Evolutionary conservation across 2,888 invertebrate genomes (phyloP), one percentile per base, ranked within the genome.

Genomic region (Oscheius onirici): DNA sequence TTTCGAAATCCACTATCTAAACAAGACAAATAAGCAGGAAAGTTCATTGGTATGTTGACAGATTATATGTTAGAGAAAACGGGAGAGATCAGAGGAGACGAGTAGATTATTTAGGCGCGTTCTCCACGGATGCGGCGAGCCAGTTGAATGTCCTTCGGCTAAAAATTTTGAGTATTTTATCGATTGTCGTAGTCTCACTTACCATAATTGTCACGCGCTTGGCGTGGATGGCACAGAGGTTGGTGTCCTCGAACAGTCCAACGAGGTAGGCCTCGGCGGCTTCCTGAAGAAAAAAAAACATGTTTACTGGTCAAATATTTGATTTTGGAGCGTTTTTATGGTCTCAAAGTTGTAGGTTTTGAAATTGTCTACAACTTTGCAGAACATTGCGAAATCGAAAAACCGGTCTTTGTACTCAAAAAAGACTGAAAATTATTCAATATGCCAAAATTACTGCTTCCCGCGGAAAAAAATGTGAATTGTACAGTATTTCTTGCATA

Each of bases 191-290:
- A n/a, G n/a, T 46, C n/a, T 6, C 34, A 6, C 0, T 34, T 34
- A 34, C 34, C 95, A 95, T 95, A 90, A 96, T 96, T 78, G 95
- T 96, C 69, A 96, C 95, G 87, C 95, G 92, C 90, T 95, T 95
- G 85, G 95, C 95, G 88, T 96, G 95, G 89, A 96, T 95, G 58
- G 95, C 95, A 90, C 95, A 95, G 91, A 96, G 91, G 90, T 96
- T 96, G 82, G 95, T 96, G 90, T 96, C 95, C 91, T 96, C 95
- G 90, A 96, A 96, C 71, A 96, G 91, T 80, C 95, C 95, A 71
- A 95, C 95, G 81, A 95, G 90, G 89, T 94, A 94, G 11, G 94
- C 94, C 89, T 94, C 94, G 85, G 74, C 58, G 15, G 76, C 72
- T 58, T 77, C 78, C 73, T 78, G 75, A 24, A 67, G 54, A 5